These are phyloP conservation scores for Hoplias malabaricus DNA, from an alignment of 2,113 vertebrate species.

Conservation along the genomic window DNA sequence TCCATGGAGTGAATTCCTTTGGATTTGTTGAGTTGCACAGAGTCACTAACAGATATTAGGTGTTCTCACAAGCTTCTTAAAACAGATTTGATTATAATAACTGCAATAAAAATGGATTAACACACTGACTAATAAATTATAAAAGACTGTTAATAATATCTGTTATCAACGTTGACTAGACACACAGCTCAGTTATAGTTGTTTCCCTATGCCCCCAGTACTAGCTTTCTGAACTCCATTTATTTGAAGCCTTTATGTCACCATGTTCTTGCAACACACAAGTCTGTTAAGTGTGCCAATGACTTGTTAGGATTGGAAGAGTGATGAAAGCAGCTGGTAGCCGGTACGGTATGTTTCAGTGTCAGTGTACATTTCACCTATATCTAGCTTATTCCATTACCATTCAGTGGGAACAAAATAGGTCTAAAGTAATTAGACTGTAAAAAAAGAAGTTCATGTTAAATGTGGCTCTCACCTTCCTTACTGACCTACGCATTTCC, in stretches of 20 bases:
- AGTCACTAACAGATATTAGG: slow-evolving; percentile 15
- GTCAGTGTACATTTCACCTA: slow-evolving; percentile 30
- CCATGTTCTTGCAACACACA: slow-evolving; percentile 42
- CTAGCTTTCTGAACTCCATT: background rate
- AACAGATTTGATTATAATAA: background rate
- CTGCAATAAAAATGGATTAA: too few relatives aligned
- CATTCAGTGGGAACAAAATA: background rate
- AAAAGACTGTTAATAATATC: too few relatives aligned
- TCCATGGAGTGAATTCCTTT: slow-evolving; percentile 37
- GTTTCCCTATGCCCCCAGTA: background rate
- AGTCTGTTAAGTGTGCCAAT: slow-evolving; percentile 28
- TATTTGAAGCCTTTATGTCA: slow-evolving; percentile 40
- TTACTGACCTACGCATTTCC: background rate
- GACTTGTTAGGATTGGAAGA: slow-evolving; percentile 9
- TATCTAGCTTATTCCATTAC: slow-evolving; percentile 1
- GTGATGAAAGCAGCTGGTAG: slow-evolving; percentile 38
- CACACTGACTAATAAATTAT: too few relatives aligned
- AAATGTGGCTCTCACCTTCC: background rate
- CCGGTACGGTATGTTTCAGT: background rate
- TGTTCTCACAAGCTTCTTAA: background rate
- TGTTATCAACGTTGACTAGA: background rate
- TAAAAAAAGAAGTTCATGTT: background rate
- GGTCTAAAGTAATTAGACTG: background rate
- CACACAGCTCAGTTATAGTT: background rate
- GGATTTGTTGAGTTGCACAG: slow-evolving; percentile 2